phyloP scores from a whole-genome alignment of 2,888 invertebrate species.

The Phengaris arion region DNA sequence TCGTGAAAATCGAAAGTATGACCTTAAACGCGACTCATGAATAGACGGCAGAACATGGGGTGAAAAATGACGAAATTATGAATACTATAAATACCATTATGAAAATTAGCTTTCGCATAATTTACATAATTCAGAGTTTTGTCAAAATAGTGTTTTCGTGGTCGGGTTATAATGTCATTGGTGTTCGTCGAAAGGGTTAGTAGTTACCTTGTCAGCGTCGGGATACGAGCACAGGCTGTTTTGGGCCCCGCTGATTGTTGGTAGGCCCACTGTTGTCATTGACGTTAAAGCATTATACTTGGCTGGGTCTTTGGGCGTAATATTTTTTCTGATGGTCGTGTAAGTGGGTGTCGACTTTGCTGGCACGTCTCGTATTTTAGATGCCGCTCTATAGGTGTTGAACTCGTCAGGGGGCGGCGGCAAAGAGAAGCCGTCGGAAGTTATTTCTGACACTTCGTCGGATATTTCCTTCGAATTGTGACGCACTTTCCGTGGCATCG shows the following conservation, averaged over 20 bases:
- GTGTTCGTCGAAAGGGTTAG: constrained; percentile 67
- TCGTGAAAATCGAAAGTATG: constrained; percentile 18
- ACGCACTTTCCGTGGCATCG: constrained; percentile 70
- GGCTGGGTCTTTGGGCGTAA: constrained; percentile 50
- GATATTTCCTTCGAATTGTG: constrained; percentile 64
- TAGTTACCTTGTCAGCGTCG: constrained; percentile 66
- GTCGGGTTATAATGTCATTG: constrained; percentile 36
- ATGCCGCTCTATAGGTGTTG: constrained; percentile 63
- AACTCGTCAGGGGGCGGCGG: constrained; percentile 74
- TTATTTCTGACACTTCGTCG: constrained; percentile 68
- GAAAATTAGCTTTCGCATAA: constrained; percentile 6
- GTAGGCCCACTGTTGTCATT: constrained; percentile 68
- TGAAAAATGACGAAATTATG: background rate
- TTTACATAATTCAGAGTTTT: constrained; percentile 7
- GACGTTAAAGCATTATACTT: constrained; percentile 59
- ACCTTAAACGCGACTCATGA: constrained; percentile 3
- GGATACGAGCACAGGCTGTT: constrained; percentile 64
- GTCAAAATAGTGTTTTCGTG: constrained; percentile 18
- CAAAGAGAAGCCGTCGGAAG: constrained; percentile 69
- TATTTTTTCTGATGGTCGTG: constrained; percentile 59
- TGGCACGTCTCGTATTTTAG: constrained; percentile 64
- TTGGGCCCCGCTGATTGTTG: constrained; percentile 58
- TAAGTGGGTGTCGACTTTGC: constrained; percentile 60
- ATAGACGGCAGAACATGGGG: background rate
- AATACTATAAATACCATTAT: background rate